Percentiles rank a stretch among this genome's conserved stretches.
Evolutionary conservation across 1,140 invertebrate genomes (phyloP).

Genomic region (Caenorhabditis briggsae): DNA sequence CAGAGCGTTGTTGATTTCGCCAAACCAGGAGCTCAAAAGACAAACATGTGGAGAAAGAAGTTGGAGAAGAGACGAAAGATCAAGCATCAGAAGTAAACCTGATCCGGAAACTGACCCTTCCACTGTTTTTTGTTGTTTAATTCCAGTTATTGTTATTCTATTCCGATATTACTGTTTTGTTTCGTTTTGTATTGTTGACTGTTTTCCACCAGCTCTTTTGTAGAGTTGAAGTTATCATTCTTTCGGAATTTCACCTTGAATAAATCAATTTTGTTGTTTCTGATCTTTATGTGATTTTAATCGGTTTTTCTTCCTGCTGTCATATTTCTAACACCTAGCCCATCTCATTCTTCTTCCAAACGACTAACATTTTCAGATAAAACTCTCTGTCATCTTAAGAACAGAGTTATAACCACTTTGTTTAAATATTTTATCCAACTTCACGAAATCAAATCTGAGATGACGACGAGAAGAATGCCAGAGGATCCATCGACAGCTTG

Average conservation of each 20-base stretch:
- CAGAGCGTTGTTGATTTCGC: constrained; percentile 38
- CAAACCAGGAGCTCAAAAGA: constrained; percentile 53
- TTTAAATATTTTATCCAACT: constrained; percentile 11
- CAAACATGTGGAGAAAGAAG: constrained; percentile 70
- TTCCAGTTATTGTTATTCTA: constrained; percentile 28
- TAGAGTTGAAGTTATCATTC: not conserved
- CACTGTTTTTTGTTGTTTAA: constrained; percentile 61
- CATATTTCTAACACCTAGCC: constrained; percentile 5
- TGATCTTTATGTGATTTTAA: not conserved
- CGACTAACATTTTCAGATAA: constrained; percentile 3
- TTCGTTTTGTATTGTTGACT: constrained; percentile 36
- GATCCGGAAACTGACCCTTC: not conserved
- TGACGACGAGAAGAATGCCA: constrained; percentile 33
- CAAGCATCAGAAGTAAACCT: constrained; percentile 72
- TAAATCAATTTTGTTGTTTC: not conserved
- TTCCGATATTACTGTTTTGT: constrained; percentile 48
- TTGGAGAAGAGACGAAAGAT: constrained; percentile 72
- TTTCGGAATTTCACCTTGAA: not conserved
- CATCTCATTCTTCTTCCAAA: not conserved
- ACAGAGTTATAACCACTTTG: not conserved
- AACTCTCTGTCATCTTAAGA: not conserved
- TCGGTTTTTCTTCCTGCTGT: not conserved
- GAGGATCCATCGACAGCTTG: constrained; percentile 61
- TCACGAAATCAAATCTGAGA: not conserved
- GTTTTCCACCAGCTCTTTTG: not conserved